Evolutionary conservation across 1,140 invertebrate genomes (phyloP).

Genomic region (Penaeus japonicus): DNA sequence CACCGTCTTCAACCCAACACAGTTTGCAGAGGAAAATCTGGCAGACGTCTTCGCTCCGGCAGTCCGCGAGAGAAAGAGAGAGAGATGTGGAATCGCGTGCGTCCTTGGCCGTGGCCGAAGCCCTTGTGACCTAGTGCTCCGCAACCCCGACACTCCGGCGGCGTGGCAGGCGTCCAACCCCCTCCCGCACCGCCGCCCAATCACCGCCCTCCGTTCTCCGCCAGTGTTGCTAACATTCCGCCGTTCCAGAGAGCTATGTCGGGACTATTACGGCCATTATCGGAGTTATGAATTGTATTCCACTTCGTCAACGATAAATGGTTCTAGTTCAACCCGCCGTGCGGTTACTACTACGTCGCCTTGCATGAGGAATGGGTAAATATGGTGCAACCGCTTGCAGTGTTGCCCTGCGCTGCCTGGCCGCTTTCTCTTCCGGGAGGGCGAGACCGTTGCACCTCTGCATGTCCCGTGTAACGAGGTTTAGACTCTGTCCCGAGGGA

Average conservation of each 20-base stretch:
- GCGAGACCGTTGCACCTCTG: neutral
- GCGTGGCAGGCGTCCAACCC: slow-evolving; percentile 6
- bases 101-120: slow-evolving; percentile 38
- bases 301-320: no score
- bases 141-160: neutral
- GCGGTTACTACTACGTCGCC: neutral
- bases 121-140: slow-evolving; percentile 26
- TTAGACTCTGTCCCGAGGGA: no score
- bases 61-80: neutral
- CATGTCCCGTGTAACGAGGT: neutral
- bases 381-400: neutral
- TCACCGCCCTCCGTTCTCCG: neutral
- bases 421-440: slow-evolving; percentile 38
- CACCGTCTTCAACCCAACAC: neutral
- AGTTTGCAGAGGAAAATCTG: neutral
- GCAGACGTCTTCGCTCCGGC: neutral
- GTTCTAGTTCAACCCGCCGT: neutral
- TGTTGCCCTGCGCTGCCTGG: neutral
- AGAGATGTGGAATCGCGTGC: neutral
- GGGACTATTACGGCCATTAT: no score
- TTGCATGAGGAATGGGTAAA: neutral
- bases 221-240: no score
- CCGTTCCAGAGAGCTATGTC: no score
- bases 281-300: no score
- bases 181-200: slow-evolving; percentile 8